These are phyloP conservation scores for Scolanthus callimorphus DNA, from an alignment of 92 coral and sea anemone genomes.

Conservation along the genomic window DNA sequence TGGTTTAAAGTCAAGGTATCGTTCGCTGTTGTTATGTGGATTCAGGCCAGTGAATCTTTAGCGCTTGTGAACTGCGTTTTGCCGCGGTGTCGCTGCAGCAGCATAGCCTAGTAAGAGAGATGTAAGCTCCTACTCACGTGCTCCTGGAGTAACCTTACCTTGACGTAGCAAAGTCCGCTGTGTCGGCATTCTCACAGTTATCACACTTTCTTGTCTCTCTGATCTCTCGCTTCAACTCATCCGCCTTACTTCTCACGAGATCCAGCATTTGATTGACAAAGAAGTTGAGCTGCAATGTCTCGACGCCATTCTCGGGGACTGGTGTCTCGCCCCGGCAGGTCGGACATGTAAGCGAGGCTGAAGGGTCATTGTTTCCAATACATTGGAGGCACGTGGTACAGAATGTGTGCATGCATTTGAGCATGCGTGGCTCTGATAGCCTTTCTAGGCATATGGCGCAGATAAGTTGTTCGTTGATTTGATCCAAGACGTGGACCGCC, in stretches of 20 bases:
- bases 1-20: too few relatives aligned
- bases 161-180: conserved; percentile 87
- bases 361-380: conserved; percentile 69
- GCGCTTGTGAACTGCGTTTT: too few relatives aligned
- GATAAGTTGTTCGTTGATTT: conserved; percentile 88
- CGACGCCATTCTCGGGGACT: conserved; percentile 74
- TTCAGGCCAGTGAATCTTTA: too few relatives aligned
- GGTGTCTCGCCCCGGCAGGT: conserved; percentile 78
- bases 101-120: too few relatives aligned
- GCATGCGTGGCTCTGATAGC: conserved; percentile 67
- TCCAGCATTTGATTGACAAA: conserved; percentile 89
- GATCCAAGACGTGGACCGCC: conserved; percentile 85
- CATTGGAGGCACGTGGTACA: conserved; percentile 85
- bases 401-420: conserved; percentile 90
- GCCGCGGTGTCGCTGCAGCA: too few relatives aligned
- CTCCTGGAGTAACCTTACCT: too few relatives aligned
- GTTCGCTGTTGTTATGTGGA: too few relatives aligned
- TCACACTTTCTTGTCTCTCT: conserved; percentile 71
- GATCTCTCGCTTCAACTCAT: conserved; percentile 62
- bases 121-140: too few relatives aligned
- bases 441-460: conserved; percentile 95
- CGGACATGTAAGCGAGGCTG: conserved; percentile 40
- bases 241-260: conserved; percentile 74
- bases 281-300: conserved; percentile 65
- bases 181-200: conserved; percentile 63